Evolutionary conservation across 2,888 invertebrate species (phyloP), one percentile per base, ranked within the genome.

Genomic region (Aelia acuminata): DNA sequence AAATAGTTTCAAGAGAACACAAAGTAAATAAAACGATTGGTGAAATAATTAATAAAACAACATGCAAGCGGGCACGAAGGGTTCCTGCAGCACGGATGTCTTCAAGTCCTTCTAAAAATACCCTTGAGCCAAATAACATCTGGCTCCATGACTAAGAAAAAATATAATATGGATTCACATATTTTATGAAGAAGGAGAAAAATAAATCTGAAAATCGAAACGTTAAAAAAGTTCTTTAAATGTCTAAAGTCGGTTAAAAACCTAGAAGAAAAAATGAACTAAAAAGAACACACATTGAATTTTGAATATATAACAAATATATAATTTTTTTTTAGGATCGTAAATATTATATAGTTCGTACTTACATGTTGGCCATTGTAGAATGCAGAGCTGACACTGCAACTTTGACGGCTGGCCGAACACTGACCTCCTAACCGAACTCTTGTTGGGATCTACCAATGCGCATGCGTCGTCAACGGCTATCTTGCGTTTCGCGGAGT

Each of bases 401-500:
- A n/a, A 20, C 39, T 13, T 3, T 13, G 80, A 80, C 22, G 43
- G 43, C 80, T 47, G 80, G 80, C 80, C 80, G 13, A 80, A 80
- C 80, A 80, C 80, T 80, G 80, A 80, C 80, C 43, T 80, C 43
- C 43, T 43, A 20, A 43, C 43, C 3, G 80, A 43, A 43, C n/a
- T 10, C 3, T 20, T 10, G 43, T 22, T 80, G 11, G 80, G 1
- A 3, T 11, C 22, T 4, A 47, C 0, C 35, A 35, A 10, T 80
- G 80, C 80, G 80, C 80, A 80, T 80, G 80, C 80, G 80, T 35
- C 80, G n/a, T 80, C 80, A 80, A 80, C 80, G 43, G 80, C n/a
- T 47, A 43, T 43, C n/a, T 43, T 0, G 43, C 39, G 8, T 43
- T 47, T 80, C n/a, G 13, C 1, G 43, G 3, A 35, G n/a, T n/a